Evolutionary conservation across 2,113 vertebrate genomes (phyloP), one percentile per base, ranked within the genome.

Genomic region (Porphyrio hochstetteri): DNA sequence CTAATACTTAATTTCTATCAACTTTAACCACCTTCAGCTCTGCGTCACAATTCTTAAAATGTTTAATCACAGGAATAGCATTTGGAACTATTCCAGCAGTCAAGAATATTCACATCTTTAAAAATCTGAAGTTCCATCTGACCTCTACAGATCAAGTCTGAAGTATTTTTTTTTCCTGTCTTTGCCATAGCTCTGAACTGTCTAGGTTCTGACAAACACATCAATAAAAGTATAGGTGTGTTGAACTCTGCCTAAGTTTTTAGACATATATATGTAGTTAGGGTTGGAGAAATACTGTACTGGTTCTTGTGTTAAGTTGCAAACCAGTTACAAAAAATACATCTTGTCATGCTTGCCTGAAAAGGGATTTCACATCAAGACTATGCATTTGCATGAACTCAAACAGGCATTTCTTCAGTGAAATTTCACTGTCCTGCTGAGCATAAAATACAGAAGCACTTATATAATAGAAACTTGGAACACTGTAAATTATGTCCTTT

Each of bases 401-500:
- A 93, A 81, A 77, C 72, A 75, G 91, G 76, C 68, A 53, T 97
- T 97, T 96, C 92, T 97, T 95, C 81, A 85, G 93, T 95, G 95
- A 96, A 89, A 96, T 97, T 92, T 96, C 93, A 88, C 69, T 92
- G 70, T 91, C 92, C 64, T 95, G 91, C 90, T 97, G 94, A 96
- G 92, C 93, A 64, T 36, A 60, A 93, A 96, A 97, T 96, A 85
- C 70, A 96, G 88, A 77, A 94, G 79, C 60, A 95, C 77, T 96
- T 97, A 94, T n/a, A 85, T 95, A 97, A 97, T 77, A 95, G 97
- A 95, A 97, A 93, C 94, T 96, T 96, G 93, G 90, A 97, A 95
- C 93, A 61, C 92, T 91, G 93, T 95, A 96, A 96, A 95, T 96
- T 95, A 91, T 76, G 82, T 96, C 71, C 70, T 96, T 97, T 97